phyloP scores from a whole-genome alignment of 2,888 invertebrate species.

The Temnothorax rugatulus region DNA sequence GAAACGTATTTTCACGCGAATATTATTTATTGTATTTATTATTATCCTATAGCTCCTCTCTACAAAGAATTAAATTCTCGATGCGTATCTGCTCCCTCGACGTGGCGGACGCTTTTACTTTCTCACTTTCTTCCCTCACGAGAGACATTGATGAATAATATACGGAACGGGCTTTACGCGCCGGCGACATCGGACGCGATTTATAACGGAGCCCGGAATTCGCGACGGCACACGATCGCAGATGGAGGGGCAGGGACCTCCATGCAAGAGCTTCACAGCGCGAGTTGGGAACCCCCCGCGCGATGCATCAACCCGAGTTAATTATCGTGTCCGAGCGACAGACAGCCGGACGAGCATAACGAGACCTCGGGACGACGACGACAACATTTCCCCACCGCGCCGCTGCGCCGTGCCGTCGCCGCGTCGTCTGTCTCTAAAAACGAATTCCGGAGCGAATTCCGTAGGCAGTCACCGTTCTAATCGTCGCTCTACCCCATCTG shows the following conservation, averaged over 20 bases:
- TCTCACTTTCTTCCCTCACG: not conserved
- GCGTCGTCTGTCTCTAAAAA: constrained; percentile 17
- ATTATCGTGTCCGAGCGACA: constrained; percentile 53
- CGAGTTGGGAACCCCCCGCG: constrained; percentile 16
- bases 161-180: constrained; percentile 27
- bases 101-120: not conserved
- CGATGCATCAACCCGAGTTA: constrained; percentile 43
- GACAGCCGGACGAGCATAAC: constrained; percentile 52
- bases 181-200: constrained; percentile 40
- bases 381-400: not conserved
- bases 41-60: not conserved
- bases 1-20: not conserved
- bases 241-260: not conserved
- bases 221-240: not conserved
- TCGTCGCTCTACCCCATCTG: constrained; percentile 27
- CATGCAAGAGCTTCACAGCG: not conserved
- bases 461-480: constrained; percentile 42
- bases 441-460: constrained; percentile 57
- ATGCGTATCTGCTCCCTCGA: not conserved
- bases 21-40: not conserved
- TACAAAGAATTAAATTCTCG: not conserved
- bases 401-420: not conserved
- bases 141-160: constrained; percentile 42
- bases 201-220: constrained; percentile 36
- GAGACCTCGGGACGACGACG: constrained; percentile 41